These are phyloP conservation scores for Muschampia plurimacula DNA, from an alignment of 2,888 invertebrate genomes.

Conservation along the genomic window DNA sequence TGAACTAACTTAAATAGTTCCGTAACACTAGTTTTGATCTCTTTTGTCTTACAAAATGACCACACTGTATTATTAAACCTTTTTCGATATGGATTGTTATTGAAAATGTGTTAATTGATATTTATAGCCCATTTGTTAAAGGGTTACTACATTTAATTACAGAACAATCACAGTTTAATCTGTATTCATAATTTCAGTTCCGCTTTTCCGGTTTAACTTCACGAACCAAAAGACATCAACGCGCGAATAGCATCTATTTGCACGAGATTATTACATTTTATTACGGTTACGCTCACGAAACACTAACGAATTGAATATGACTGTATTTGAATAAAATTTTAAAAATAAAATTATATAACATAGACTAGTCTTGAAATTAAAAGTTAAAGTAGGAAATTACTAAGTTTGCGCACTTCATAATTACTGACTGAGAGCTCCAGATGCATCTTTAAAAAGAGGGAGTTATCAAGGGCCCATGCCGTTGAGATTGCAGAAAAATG, in stretches of 20 bases:
- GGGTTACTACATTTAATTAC: not conserved
- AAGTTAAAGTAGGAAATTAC: too few species aligned
- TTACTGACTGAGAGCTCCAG: too few species aligned
- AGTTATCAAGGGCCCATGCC: too few species aligned
- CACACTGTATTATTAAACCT: too few species aligned
- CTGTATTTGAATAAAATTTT: not conserved
- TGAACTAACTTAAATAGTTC: too few species aligned
- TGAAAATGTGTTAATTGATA: not conserved
- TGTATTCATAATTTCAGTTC: not conserved
- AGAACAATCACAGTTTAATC: not conserved
- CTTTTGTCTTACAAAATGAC: too few species aligned
- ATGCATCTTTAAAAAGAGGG: too few species aligned
- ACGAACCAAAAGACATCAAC: slow-evolving; percentile 14
- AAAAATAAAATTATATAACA: not conserved
- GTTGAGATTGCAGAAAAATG: too few species aligned
- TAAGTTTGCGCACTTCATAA: too few species aligned
- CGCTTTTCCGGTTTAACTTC: not conserved
- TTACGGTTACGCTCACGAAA: not conserved
- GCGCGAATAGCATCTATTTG: not conserved
- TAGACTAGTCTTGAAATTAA: too few species aligned
- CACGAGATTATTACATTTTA: not conserved
- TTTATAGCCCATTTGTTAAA: not conserved
- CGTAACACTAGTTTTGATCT: too few species aligned
- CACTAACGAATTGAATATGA: not conserved
- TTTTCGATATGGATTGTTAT: too few species aligned